A percentile compares a stretch with the other conserved stretches of the same genome.
These are phyloP conservation scores for Apotomis betuletana DNA, from an alignment of 2,888 invertebrate species.

Conservation along the genomic window DNA sequence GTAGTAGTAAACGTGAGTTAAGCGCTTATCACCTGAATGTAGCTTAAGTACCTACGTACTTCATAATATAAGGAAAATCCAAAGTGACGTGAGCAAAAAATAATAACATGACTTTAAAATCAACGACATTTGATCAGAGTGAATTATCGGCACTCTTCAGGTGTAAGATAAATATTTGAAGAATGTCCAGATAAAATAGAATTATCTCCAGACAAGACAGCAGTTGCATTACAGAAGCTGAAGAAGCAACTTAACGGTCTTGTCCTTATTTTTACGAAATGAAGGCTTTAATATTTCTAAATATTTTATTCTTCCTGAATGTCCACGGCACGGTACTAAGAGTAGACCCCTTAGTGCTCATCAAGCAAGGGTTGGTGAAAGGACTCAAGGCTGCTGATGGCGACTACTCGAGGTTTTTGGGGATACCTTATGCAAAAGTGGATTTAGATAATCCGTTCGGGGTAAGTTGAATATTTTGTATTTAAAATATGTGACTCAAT, in stretches of 20 bases:
- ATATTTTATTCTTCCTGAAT: conserved; percentile 47
- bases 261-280: conserved; percentile 48
- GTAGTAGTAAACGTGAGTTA: no score
- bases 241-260: conserved; percentile 16
- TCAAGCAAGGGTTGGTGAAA: conserved; percentile 70
- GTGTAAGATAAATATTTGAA: conserved; percentile 49
- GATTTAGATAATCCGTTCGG: conserved; percentile 72
- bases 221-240: conserved; percentile 40
- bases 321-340: conserved; percentile 55
- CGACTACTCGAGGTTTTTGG: conserved; percentile 71
- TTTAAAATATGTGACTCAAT: not conserved
- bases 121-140: not conserved
- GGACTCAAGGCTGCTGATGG: conserved; percentile 69
- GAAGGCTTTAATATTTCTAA: conserved; percentile 50
- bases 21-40: no score
- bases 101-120: no score
- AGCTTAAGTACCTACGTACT: no score
- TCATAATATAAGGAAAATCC: no score
- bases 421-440: conserved; percentile 73
- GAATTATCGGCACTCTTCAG: conserved; percentile 45
- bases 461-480: conserved; percentile 59
- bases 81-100: no score
- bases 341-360: conserved; percentile 72
- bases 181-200: conserved; percentile 61
- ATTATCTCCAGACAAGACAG: conserved; percentile 49